Base-by-base conservation (phyloP, 92 coral and sea anemone species). In the Paramuricea clavata region DNA sequence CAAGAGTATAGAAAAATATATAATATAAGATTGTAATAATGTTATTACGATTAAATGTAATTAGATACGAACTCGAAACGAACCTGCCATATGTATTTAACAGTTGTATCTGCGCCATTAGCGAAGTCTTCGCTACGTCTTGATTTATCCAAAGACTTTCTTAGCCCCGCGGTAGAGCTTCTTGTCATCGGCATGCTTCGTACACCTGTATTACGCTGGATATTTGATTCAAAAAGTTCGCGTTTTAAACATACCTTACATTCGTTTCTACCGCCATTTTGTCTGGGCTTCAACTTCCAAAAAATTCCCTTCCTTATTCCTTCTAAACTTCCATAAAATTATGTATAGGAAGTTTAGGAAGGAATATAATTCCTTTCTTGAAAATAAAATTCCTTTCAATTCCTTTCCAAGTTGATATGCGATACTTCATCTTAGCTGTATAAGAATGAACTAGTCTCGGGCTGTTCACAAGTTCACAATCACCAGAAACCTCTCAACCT, bases 41-140 rank as follows among this genome's bases (percentile, higher is more conserved):
- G 17, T 21, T 28, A 9, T 4, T 32, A 10, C 10, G 10, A 60
- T 4, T 16, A 26, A 60, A 8, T 22, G 31, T 22, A 76, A 36
- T 41, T 47, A 31, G 3, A 21, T 49, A 5, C 3, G 17, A 31
- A n/a, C n/a, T n/a, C n/a, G n/a, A n/a, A n/a, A 36, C 71, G 30
- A 81, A 95, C 98, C 97, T 95, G 94, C 95, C 95, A 93, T 75
- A 95, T 90, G 49, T 86, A 86, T 76, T 93, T 89, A 26, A 90
- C 85, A 47, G 98, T 95, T 13, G 97, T 91, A 43, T 93, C 95
- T 30, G 72, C 35, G 54, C 94, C 93, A 19, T 91, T 84, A 42
- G 90, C 81, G 56, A 90, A 95, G 83, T 95, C 98, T 76, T 95
- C 89, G 78, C 97, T 95, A 69, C 89, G 95, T 69, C 94, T 88